Conservation (phyloP, 1,140 invertebrate species). For the Drosophila sp. region DNA sequence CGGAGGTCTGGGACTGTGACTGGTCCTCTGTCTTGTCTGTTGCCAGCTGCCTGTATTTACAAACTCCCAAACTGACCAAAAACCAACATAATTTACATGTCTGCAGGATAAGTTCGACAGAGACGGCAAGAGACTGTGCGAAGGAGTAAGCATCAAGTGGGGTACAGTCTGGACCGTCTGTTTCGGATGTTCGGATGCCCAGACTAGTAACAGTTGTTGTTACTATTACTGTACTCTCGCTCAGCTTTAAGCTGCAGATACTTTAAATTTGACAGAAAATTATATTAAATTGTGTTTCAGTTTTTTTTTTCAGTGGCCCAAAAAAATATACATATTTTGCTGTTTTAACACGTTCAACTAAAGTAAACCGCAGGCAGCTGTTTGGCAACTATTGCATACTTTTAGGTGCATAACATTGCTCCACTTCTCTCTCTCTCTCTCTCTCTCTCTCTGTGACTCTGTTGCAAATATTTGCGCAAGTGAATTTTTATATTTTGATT, state of each 20-base stretch:
- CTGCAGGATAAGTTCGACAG: constrained; percentile 66
- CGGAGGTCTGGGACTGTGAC: background rate
- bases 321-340: constrained; percentile 35
- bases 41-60: constrained; percentile 29
- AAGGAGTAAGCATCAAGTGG: background rate
- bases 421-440: too few species aligned
- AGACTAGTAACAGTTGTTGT: constrained; percentile 61
- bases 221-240: background rate
- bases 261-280: background rate
- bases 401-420: constrained; percentile 51
- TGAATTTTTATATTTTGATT: constrained; percentile 38
- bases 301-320: background rate
- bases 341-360: background rate
- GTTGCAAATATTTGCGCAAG: constrained; percentile 67
- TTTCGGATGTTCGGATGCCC: constrained; percentile 57
- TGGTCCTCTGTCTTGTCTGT: constrained; percentile 29
- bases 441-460: too few species aligned
- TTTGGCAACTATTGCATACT: constrained; percentile 42
- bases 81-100: constrained; percentile 77
- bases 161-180: constrained; percentile 48
- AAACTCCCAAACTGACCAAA: constrained; percentile 66
- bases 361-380: constrained; percentile 28
- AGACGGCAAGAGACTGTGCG: constrained; percentile 9
- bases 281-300: background rate
- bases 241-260: constrained; percentile 8